A percentile compares a stretch with the other conserved stretches of the same genome.
These are phyloP conservation scores for Protobothrops mucrosquamatus DNA, from an alignment of 2,113 vertebrate species.

Conservation along the genomic window DNA sequence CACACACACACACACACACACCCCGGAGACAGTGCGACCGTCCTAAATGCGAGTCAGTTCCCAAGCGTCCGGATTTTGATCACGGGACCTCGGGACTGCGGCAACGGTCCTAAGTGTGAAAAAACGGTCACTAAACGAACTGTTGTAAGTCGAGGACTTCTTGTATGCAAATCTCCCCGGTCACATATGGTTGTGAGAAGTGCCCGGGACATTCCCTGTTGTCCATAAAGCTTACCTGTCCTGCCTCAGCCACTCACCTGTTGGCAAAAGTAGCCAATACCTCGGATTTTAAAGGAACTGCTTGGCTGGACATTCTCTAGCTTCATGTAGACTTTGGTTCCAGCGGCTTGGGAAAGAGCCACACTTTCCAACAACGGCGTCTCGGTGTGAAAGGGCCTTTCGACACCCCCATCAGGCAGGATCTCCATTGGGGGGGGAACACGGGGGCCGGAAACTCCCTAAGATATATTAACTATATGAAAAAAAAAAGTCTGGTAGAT, in stretches of 20 bases:
- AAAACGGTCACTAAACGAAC: too few relatives aligned
- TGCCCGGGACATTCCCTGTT: background rate
- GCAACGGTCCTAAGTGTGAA: too few relatives aligned
- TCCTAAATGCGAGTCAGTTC: too few relatives aligned
- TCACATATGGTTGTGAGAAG: background rate
- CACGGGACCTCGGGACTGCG: too few relatives aligned
- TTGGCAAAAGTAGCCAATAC: conserved; percentile 86
- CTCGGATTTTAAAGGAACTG: conserved; percentile 92
- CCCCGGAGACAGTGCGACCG: too few relatives aligned
- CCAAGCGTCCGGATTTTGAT: too few relatives aligned
- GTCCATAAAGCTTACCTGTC: background rate
- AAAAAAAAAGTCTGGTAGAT: background rate
- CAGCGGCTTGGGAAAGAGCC: conserved; percentile 71
- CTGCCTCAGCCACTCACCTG: conserved; percentile 65
- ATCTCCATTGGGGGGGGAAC: background rate
- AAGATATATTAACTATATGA: background rate
- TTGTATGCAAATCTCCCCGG: background rate
- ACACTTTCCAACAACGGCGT: conserved; percentile 84
- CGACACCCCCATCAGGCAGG: accelerated
- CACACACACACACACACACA: too few relatives aligned
- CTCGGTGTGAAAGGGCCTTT: conserved; percentile 70
- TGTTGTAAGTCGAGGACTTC: too few relatives aligned
- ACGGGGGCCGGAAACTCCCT: background rate
- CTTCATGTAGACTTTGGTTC: conserved; percentile 81
- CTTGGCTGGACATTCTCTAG: conserved; percentile 85